Evolutionary conservation across 2,888 invertebrate species (phyloP).

Genomic region (Pterostichus niger): DNA sequence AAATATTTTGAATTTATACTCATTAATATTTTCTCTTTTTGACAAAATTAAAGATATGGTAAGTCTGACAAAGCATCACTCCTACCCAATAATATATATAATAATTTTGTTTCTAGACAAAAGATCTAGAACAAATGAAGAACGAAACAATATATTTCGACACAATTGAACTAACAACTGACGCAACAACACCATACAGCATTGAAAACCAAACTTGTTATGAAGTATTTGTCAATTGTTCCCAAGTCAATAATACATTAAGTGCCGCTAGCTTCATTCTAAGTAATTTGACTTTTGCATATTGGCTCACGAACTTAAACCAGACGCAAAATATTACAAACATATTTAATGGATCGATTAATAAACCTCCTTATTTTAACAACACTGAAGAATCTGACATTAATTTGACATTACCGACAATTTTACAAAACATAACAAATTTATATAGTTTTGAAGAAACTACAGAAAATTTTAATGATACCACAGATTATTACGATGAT

Average conservation of each 20-base stretch:
- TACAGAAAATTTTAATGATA: neutral
- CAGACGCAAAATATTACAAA: slow-evolving; percentile 45
- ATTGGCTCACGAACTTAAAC: slow-evolving; percentile 24
- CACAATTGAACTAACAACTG: slow-evolving; percentile 66
- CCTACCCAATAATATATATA: slow-evolving; percentile 1
- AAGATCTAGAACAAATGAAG: slow-evolving; percentile 80
- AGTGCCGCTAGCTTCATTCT: slow-evolving; percentile 39
- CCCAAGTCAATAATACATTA: neutral
- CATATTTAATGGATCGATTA: neutral
- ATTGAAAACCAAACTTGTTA: slow-evolving; percentile 55
- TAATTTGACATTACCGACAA: slow-evolving; percentile 16
- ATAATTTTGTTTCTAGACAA: slow-evolving; percentile 74
- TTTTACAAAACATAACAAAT: slow-evolving; percentile 15
- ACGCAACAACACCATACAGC: slow-evolving; percentile 50
- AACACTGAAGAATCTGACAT: neutral
- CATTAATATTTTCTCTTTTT: slow-evolving; percentile 94
- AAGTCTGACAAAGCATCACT: slow-evolving; percentile 71
- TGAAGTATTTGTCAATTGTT: slow-evolving; percentile 39
- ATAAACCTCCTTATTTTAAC: neutral
- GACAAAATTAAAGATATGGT: slow-evolving; percentile 92
- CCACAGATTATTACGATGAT: slow-evolving; percentile 19
- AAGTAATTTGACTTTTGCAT: slow-evolving; percentile 43
- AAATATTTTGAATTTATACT: slow-evolving; percentile 96
- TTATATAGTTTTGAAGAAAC: neutral
- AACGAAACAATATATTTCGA: slow-evolving; percentile 73